A percentile compares a stretch with the other conserved stretches of the same genome.
Evolutionary conservation across 2,113 vertebrate species (phyloP).

Genomic region (Nothobranchius kuhntae): DNA sequence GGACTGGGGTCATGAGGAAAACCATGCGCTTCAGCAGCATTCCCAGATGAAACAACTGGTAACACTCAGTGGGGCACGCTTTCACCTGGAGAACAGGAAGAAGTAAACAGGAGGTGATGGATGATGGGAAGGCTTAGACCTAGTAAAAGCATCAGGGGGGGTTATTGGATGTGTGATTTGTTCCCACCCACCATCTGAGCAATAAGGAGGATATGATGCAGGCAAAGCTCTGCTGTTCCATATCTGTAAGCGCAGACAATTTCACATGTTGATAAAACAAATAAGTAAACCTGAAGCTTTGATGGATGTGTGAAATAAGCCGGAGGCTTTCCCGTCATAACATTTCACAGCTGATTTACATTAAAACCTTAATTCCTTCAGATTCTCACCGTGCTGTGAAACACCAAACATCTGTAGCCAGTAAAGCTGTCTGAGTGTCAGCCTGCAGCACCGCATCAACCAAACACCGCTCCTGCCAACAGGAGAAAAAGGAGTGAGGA

Average conservation of each 20-base stretch:
- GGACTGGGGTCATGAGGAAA: conserved; percentile 88
- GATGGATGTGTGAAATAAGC: no score
- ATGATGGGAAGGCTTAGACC: not conserved
- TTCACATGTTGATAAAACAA: not conserved
- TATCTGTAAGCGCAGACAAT: conserved; percentile 77
- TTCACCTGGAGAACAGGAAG: conserved; percentile 65
- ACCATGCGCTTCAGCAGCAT: conserved; percentile 87
- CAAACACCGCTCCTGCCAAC: conserved; percentile 83
- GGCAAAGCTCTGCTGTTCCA: conserved; percentile 90
- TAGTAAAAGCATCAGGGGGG: conserved; percentile 9
- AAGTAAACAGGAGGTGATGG: conserved; percentile 1
- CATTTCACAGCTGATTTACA: not conserved
- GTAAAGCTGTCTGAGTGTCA: conserved; percentile 83
- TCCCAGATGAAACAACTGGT: conserved; percentile 80
- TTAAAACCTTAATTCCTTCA: conserved; percentile 1
- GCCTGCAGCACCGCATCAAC: conserved; percentile 83
- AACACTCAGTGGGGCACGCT: conserved; percentile 77
- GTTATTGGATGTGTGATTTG: not conserved
- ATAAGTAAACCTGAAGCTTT: not conserved
- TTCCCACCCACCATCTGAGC: conserved; percentile 86
- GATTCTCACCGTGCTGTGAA: conserved; percentile 88
- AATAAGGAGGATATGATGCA: conserved; percentile 85
- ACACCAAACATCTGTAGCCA: conserved; percentile 92
- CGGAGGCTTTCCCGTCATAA: not conserved
- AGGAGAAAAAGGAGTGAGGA: not conserved